Evolutionary conservation across 2,113 vertebrate genomes (phyloP), one percentile per base, ranked within the genome.

Genomic region (Plestiodon gilberti): DNA sequence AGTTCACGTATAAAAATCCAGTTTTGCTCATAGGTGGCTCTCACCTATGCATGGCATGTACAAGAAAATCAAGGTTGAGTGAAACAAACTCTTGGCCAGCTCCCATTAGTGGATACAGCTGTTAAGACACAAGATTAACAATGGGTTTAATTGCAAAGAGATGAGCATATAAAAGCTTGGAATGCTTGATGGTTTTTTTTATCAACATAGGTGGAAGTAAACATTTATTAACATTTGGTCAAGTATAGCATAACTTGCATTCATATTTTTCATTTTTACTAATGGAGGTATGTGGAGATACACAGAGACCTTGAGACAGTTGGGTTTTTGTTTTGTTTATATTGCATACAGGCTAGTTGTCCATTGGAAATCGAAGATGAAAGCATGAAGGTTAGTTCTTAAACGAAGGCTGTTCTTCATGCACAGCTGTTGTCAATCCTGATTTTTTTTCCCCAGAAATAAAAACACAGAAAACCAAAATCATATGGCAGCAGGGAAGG

Each of bases 331-430:
- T 69, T 57, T 78, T 87, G 93, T 96, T 94, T 93, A 95, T 97
- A 97, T 97, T 97, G 96, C 97, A 97, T 97, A 97, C 96, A 96
- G 96, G 96, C 94, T 95, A 97, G 96, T 96, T 95, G 96, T 96
- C 96, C 95, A 95, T 90, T 91, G 93, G 94, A 95, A 95, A 95
- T 92, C 91, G 94, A 96, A 89, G 93, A 96, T 93, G 96, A 94
- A 96, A 96, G 96, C 94, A 96, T 96, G 96, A 94, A 96, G 93
- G 94, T 96, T 95, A 96, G 91, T 89, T 96, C 79, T 93, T 91
- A 95, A 95, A 96, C 93, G 95, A 95, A 83, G 71, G 95, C 94
- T 96, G 94, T 95, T 97, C 96, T 96, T 96, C 97, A 97, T 97
- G 97, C 97, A 97, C 95, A 95, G 95, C 95, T 96, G 95, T 64